These are phyloP conservation scores for Lamellibrachia columna DNA, from an alignment of 2,888 invertebrate genomes.

Conservation along the genomic window DNA sequence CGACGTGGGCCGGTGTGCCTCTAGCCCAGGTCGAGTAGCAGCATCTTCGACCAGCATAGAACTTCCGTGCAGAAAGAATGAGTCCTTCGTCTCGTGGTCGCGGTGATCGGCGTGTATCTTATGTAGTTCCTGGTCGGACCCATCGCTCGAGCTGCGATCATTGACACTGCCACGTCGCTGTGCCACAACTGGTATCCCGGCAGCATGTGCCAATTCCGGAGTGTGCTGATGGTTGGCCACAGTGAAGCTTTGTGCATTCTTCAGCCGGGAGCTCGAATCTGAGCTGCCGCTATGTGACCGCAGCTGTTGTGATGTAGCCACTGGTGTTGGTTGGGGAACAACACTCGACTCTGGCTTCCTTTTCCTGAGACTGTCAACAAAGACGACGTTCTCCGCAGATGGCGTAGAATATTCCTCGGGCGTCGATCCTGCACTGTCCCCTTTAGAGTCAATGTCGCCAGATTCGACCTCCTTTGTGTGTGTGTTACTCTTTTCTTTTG, in stretches of 20 bases:
- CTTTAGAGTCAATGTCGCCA: constrained; percentile 62
- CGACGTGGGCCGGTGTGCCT: neutral
- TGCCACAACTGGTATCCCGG: constrained; percentile 58
- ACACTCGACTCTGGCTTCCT: neutral
- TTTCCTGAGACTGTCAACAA: neutral
- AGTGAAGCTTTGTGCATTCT: constrained; percentile 50
- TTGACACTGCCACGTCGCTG: constrained; percentile 32
- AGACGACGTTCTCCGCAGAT: neutral
- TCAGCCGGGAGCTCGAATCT: neutral
- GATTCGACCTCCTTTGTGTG: constrained; percentile 77
- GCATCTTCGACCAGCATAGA: neutral
- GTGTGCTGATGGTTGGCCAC: constrained; percentile 49
- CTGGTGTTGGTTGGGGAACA: constrained; percentile 28
- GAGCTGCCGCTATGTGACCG: neutral
- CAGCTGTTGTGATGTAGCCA: neutral
- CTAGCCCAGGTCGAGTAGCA: neutral
- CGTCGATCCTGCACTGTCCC: constrained; percentile 19
- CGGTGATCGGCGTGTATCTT: constrained; percentile 61
- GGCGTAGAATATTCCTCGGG: neutral
- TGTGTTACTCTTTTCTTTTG: constrained; percentile 75
- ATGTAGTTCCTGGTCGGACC: constrained; percentile 60
- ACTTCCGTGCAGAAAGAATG: constrained; percentile 27
- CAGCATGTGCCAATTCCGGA: constrained; percentile 53
- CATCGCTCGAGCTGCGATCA: constrained; percentile 57
- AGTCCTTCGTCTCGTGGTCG: constrained; percentile 43